A percentile compares a stretch with the other conserved stretches of the same genome.
Conservation (phyloP, 2,113 vertebrate genomes). For the Dasyprocta punctata region DNA sequence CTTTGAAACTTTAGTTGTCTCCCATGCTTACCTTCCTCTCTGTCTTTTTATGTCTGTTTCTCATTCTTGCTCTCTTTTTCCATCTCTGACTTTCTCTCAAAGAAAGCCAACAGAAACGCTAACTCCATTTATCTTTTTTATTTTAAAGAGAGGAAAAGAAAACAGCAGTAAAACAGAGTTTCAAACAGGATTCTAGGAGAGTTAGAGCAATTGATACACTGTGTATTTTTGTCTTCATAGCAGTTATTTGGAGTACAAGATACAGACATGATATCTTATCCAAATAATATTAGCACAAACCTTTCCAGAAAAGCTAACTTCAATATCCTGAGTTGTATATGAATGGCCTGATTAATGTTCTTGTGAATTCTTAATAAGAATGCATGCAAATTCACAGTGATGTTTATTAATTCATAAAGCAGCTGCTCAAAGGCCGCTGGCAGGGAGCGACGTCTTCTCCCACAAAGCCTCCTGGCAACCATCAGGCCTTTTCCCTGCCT, state of each 20-base stretch:
- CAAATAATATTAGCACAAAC: too few species aligned
- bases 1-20: not conserved
- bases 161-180: too few species aligned
- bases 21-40: not conserved
- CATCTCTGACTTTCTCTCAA: not conserved
- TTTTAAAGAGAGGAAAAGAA: too few species aligned
- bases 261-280: too few species aligned
- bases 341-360: slow-evolving; percentile 80
- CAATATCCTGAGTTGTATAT: slow-evolving; percentile 75
- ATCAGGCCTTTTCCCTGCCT: slow-evolving; percentile 41
- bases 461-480: slow-evolving; percentile 8
- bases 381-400: slow-evolving; percentile 82
- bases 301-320: slow-evolving; percentile 72
- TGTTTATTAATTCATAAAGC: slow-evolving; percentile 88
- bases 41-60: not conserved
- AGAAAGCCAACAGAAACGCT: slow-evolving; percentile 70
- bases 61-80: not conserved
- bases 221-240: too few species aligned
- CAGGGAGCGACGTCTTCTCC: slow-evolving; percentile 68
- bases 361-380: slow-evolving; percentile 83
- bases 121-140: slow-evolving; percentile 55
- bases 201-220: too few species aligned
- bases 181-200: too few species aligned
- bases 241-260: too few species aligned
- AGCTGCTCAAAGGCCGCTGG: slow-evolving; percentile 79